Conservation (phyloP, 1,140 invertebrate genomes). For the Ooceraea biroi region DNA sequence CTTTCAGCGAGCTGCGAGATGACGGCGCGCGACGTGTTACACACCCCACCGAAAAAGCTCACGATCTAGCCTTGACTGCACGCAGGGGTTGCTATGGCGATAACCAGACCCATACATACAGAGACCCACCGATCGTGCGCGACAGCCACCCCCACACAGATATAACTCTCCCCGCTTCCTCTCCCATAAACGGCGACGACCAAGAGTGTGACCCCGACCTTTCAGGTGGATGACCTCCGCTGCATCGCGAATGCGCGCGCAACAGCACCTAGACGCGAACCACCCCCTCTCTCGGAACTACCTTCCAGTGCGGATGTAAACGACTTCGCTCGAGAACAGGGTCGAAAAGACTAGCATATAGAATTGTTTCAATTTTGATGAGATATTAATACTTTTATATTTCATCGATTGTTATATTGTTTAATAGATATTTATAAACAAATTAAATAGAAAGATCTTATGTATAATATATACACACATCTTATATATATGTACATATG, state of each 20-base stretch:
- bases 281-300: slow-evolving; percentile 28
- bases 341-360: slow-evolving; percentile 43
- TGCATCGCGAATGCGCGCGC: slow-evolving; percentile 83
- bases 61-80: slow-evolving; percentile 85
- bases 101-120: slow-evolving; percentile 68
- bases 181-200: slow-evolving; percentile 68
- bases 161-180: slow-evolving; percentile 36
- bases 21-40: slow-evolving; percentile 66
- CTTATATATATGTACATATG: background rate
- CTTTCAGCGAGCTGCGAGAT: slow-evolving; percentile 44
- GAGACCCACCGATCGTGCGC: slow-evolving; percentile 64
- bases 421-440: no score
- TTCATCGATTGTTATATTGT: background rate
- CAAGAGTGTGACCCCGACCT: slow-evolving; percentile 85
- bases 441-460: background rate
- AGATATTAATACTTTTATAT: background rate
- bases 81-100: slow-evolving; percentile 85
- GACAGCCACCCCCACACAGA: slow-evolving; percentile 70
- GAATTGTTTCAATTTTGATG: slow-evolving; percentile 27
- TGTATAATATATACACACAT: no score
- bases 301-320: slow-evolving; percentile 37
- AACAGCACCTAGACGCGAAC: slow-evolving; percentile 69
- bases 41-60: slow-evolving; percentile 74
- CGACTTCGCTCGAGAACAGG: slow-evolving; percentile 48
- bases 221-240: slow-evolving; percentile 87